Evolutionary conservation across 2,888 invertebrate species (phyloP).

Genomic region (Linnaemya tessellans): DNA sequence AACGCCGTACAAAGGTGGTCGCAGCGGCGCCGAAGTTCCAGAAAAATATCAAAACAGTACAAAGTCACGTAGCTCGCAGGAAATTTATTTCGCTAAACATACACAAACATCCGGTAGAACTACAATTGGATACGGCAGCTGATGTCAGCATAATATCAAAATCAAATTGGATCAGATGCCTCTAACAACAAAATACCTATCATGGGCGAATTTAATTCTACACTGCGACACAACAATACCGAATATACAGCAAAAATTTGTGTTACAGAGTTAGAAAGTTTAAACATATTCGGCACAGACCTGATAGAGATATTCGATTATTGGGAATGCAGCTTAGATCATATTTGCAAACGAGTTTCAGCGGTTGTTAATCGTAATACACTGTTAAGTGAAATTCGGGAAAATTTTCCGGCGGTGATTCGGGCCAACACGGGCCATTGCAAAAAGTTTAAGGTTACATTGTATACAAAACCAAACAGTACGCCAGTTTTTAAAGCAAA

Average conservation of each 20-base stretch:
- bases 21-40: slow-evolving; percentile 1
- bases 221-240: too few species aligned
- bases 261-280: too few species aligned
- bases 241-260: too few species aligned
- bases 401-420: too few species aligned
- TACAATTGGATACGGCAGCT: slow-evolving; percentile 8
- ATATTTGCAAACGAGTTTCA: background rate
- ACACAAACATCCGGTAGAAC: too few species aligned
- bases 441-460: slow-evolving; percentile 12
- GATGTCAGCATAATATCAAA: slow-evolving; percentile 23
- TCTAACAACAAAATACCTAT: slow-evolving; percentile 16
- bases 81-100: too few species aligned
- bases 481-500: slow-evolving; percentile 14
- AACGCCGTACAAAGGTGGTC: background rate
- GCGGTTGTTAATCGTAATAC: background rate
- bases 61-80: background rate
- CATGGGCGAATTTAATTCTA: too few species aligned
- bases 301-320: too few species aligned
- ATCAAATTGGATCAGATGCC: slow-evolving; percentile 11
- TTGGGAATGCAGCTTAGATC: background rate
- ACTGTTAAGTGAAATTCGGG: background rate
- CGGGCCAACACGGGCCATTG: slow-evolving; percentile 33
- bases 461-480: slow-evolving; percentile 19
- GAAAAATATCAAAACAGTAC: background rate
- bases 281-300: too few species aligned